Base-by-base conservation (phyloP, 1,140 invertebrate species). In the Nylanderia fulva region DNA sequence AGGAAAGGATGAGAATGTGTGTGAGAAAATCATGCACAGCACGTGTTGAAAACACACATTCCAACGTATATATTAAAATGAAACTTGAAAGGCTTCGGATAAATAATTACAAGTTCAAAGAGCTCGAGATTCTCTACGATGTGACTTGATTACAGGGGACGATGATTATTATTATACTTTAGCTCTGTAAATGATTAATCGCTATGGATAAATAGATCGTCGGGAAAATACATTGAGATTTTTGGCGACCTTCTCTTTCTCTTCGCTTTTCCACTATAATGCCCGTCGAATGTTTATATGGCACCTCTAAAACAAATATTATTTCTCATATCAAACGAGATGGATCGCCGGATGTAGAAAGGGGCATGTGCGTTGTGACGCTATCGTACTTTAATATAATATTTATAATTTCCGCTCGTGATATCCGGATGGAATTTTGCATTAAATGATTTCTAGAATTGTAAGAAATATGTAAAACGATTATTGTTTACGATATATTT, bases 261-360 rank as follows among this genome's bases (percentile, higher is more conserved):
- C 60, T 69, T 86, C 69, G 24, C 36, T 75, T 77, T 63, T 71
- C 61, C 21, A 39, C 33, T 69, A 77, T 90, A 86, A 88, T 33
- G 29, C 88, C 88, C 87, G 45, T 72, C 69, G 74, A 60, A 68
- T 33, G 56, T 87, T 87, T 60, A 64, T 61, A 18, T 11, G 72
- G 45, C 77, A 69, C 63, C 61, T 54, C 29, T 69, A 91, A 91
- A 85, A 88, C 68, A 91, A 93, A 90, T 91, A 92, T 91, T 91
- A 91, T 93, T 92, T 90, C 89, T 91, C 85, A 72, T 89, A 88
- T 87, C 88, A 75, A 42, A 74, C 85, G 87, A 72, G 60, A 87
- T 82, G 79, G 85, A 83, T 58, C 48, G 83, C 88, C 88, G 84
- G 85, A 90, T 86, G 80, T 76, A 87, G 60, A 61, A n/a, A 48